These are phyloP conservation scores for Notolepis coatsorum DNA, from an alignment of 2,797 vertebrate genomes.

Conservation along the genomic window DNA sequence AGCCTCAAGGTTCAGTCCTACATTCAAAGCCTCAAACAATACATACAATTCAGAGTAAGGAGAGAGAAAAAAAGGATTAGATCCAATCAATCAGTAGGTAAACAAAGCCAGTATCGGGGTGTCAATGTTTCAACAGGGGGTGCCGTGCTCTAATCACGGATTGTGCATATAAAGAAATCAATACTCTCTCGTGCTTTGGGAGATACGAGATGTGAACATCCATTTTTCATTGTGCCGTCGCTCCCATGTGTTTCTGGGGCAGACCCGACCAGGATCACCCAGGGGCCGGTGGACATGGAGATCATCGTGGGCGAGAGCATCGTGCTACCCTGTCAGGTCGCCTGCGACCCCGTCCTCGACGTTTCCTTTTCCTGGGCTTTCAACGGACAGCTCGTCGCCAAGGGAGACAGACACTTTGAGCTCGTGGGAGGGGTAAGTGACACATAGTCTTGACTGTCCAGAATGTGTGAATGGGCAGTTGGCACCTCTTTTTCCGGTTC, in stretches of 20 bases:
- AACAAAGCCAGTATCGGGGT: no score
- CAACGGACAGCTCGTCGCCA: constrained; percentile 88
- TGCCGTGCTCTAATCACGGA: no score
- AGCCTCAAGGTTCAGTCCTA: no score
- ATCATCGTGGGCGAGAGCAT: constrained; percentile 95
- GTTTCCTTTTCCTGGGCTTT: constrained; percentile 95
- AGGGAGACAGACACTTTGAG: constrained; percentile 91
- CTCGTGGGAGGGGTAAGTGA: constrained; percentile 93
- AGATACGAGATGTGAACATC: constrained; percentile 19
- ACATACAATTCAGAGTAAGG: no score
- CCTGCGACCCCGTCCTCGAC: constrained; percentile 90
- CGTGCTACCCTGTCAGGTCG: constrained; percentile 92
- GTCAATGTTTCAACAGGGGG: no score
- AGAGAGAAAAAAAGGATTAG: no score
- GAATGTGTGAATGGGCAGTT: constrained; percentile 61
- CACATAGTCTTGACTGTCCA: constrained; percentile 24
- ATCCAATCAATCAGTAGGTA: no score
- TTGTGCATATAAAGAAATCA: neutral
- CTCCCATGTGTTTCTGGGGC: constrained; percentile 35
- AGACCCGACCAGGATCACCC: constrained; percentile 93
- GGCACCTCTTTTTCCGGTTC: constrained; percentile 52
- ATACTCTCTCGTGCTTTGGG: constrained; percentile 18
- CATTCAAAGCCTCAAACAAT: no score
- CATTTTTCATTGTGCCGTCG: neutral
- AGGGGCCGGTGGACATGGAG: constrained; percentile 92